Base-by-base conservation (phyloP, 1,140 invertebrate species). In the Condylostylus longicornis region DNA sequence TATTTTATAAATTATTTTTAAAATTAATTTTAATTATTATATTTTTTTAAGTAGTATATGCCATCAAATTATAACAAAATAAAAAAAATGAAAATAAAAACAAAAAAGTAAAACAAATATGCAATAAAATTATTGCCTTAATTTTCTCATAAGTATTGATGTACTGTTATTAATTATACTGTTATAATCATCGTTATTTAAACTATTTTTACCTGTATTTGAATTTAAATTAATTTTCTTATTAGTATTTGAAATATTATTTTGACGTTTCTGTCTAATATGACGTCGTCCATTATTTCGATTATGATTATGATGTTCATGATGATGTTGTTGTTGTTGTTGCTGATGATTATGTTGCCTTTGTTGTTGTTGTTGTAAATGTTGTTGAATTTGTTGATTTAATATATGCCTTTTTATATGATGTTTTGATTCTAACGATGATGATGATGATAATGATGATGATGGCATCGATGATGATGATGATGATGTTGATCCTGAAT, bases 301-400 rank as follows among this genome's bases (percentile, higher is more conserved):
- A 8, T 34, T 8, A 34, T 34, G 33, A 1, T n/a, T 5, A 28
- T 8, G 30, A 27, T 20, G 33, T 5, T 23, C 19, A 7, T 6
- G 18, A 22, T 34, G 32, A 40, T 30, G 33, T 9, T 32, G 15
- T 28, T 32, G 20, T 6, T 35, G 42, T 17, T 43, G 42, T 13
- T 43, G 50, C 30, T 50, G 44, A 18, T 44, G 29, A 9, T 38
- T 33, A 35, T 47, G 46, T 22, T 50, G 41, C 9, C 40, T 39
- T 29, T 44, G 41, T 29, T 48, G 48, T 20, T 50, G 42, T 10
- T 37, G 5, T 5, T 44, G 38, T 14, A 28, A 18, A 6, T 46
- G 18, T 1, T 32, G 18, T 17, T 38, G 28, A 12, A 30, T 14
- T 31, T 7, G 29, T 31, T 8, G 6, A 46, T 15, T 48, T 48